Percentiles rank a stretch among this genome's conserved stretches.
These are phyloP conservation scores for Oscheius sp. DNA, from an alignment of 1,140 invertebrate species.

Conservation along the genomic window DNA sequence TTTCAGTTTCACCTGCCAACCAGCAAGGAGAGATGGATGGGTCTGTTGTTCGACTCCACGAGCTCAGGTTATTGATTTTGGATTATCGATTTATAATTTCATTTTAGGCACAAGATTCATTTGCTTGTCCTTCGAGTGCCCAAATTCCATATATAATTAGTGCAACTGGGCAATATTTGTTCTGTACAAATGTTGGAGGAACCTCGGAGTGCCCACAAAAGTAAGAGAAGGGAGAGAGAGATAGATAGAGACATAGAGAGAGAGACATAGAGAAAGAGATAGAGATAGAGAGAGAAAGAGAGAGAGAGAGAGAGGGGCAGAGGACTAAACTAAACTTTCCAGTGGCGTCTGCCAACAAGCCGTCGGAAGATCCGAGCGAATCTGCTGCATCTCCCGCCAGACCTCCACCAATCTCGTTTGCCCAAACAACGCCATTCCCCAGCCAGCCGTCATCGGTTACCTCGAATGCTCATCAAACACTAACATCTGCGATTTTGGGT, in stretches of 20 bases:
- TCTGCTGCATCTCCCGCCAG: conserved; percentile 39
- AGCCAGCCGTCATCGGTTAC: conserved; percentile 43
- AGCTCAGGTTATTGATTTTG: conserved; percentile 7
- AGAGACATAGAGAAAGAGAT: too few species aligned
- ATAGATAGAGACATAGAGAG: too few species aligned
- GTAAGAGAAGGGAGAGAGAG: too few species aligned
- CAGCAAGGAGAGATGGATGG: not conserved
- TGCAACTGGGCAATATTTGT: too few species aligned
- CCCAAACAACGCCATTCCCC: conserved; percentile 36
- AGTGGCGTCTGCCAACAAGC: conserved; percentile 7
- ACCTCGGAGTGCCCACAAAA: too few species aligned
- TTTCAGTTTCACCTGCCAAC: conserved; percentile 11
- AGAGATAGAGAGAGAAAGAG: too few species aligned
- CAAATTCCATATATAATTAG: not conserved
- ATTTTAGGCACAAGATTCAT: not conserved
- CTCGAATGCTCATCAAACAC: conserved; percentile 40
- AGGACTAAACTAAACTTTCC: too few species aligned
- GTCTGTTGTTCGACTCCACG: not conserved
- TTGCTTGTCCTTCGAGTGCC: not conserved
- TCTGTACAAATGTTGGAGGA: too few species aligned
- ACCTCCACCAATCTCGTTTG: conserved; percentile 29
- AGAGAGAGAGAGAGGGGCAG: too few species aligned
- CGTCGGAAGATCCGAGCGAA: conserved; percentile 38
- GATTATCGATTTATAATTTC: conserved; percentile 1
- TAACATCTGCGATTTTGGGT: conserved; percentile 20